These are phyloP conservation scores for Xiphophorus birchmanni DNA, from an alignment of 2,797 vertebrate species.

Conservation along the genomic window DNA sequence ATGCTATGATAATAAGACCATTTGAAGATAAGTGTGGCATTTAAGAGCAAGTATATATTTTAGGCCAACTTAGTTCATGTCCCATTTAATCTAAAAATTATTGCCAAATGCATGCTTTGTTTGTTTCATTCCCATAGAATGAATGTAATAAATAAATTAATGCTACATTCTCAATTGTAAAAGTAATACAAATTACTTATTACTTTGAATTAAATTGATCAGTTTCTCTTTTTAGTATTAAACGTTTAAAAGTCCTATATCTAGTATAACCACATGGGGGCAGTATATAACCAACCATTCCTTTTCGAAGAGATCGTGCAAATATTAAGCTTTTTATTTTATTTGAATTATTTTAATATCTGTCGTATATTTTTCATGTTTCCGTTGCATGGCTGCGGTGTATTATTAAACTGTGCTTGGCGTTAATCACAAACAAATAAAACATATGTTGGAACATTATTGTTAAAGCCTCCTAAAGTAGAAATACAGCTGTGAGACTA, in stretches of 20 bases:
- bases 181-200: background rate
- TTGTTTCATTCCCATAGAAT: background rate
- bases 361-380: background rate
- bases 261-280: conserved; percentile 67
- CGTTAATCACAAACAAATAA: background rate
- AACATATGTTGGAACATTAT: background rate
- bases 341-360: background rate
- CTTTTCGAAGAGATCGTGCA: background rate
- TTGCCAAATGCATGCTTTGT: background rate
- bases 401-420: background rate
- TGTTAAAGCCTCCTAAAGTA: background rate
- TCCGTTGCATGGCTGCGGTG: background rate
- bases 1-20: background rate
- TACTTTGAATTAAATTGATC: background rate
- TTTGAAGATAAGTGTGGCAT: background rate
- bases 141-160: background rate
- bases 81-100: background rate
- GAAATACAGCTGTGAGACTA: background rate
- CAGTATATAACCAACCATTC: conserved; percentile 20
- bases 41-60: background rate
- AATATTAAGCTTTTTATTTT: background rate
- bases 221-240: background rate
- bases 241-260: background rate
- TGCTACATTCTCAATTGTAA: background rate
- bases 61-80: background rate